Conservation (phyloP, 1,140 invertebrate genomes). For the Zaprionus tsacasi region DNA sequence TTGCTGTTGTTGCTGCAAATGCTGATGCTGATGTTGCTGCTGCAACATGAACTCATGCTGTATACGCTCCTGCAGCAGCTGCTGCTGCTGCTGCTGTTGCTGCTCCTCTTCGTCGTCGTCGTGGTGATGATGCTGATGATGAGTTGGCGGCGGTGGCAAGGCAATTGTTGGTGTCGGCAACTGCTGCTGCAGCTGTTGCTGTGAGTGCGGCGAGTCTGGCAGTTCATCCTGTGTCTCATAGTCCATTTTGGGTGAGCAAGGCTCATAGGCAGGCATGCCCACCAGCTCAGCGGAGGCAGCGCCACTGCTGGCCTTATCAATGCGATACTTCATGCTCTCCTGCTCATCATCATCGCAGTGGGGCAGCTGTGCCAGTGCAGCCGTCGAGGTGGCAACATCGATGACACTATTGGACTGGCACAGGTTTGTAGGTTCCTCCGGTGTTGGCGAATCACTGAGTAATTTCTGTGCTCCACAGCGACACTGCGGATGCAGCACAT, state of each 20-base stretch:
- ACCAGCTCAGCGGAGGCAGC: slow-evolving; percentile 66
- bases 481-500: slow-evolving; percentile 66
- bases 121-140: slow-evolving; percentile 52
- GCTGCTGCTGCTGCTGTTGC: slow-evolving; percentile 55
- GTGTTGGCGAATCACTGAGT: slow-evolving; percentile 63
- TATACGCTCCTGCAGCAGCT: slow-evolving; percentile 72
- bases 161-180: slow-evolving; percentile 44
- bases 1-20: slow-evolving; percentile 65
- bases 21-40: slow-evolving; percentile 73
- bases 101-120: slow-evolving; percentile 1
- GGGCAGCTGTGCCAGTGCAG: slow-evolving; percentile 39
- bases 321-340: slow-evolving; percentile 65
- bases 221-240: slow-evolving; percentile 72
- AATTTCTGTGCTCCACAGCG: slow-evolving; percentile 65
- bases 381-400: slow-evolving; percentile 44
- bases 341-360: slow-evolving; percentile 60
- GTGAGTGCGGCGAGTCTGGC: slow-evolving; percentile 67
- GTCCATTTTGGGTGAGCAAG: slow-evolving; percentile 70
- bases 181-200: slow-evolving; percentile 36
- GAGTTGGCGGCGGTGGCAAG: slow-evolving; percentile 47
- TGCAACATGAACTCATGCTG: slow-evolving; percentile 74
- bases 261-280: slow-evolving; percentile 66
- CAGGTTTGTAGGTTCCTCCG: slow-evolving; percentile 69
- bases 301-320: slow-evolving; percentile 65
- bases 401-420: slow-evolving; percentile 59